Evolutionary conservation across 2,113 vertebrate genomes (phyloP).

Genomic region (Quiscalus mexicanus): DNA sequence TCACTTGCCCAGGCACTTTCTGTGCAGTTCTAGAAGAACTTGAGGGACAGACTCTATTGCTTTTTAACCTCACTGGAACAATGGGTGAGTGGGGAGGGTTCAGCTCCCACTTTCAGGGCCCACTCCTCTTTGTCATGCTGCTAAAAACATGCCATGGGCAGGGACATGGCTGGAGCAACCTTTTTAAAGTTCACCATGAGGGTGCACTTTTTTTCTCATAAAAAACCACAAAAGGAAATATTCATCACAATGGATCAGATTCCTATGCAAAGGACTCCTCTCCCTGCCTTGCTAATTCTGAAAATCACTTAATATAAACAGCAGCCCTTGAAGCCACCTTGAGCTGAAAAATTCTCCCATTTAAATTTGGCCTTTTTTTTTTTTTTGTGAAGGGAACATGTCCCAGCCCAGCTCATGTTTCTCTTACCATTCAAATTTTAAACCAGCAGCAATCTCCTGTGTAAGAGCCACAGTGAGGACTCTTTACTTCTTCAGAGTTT

Average conservation of each 20-base stretch:
- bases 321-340: neutral
- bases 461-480: rapidly evolving
- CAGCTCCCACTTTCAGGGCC: neutral
- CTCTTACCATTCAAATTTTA: neutral
- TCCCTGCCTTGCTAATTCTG: neutral
- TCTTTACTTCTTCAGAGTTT: neutral
- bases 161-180: neutral
- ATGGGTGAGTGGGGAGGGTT: neutral
- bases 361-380: neutral
- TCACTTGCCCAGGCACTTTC: constrained; percentile 41
- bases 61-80: neutral
- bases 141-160: neutral
- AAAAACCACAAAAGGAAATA: neutral
- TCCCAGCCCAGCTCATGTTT: neutral
- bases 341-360: neutral
- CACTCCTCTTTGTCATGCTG: neutral
- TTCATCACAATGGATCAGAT: neutral
- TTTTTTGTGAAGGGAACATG: neutral
- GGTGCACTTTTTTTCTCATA: neutral
- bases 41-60: neutral
- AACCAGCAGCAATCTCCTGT: neutral
- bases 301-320: neutral
- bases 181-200: neutral
- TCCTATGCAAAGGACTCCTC: neutral
- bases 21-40: constrained; percentile 17